phyloP scores from a whole-genome alignment of 2,113 vertebrate genomes.

The Garra rufa region DNA sequence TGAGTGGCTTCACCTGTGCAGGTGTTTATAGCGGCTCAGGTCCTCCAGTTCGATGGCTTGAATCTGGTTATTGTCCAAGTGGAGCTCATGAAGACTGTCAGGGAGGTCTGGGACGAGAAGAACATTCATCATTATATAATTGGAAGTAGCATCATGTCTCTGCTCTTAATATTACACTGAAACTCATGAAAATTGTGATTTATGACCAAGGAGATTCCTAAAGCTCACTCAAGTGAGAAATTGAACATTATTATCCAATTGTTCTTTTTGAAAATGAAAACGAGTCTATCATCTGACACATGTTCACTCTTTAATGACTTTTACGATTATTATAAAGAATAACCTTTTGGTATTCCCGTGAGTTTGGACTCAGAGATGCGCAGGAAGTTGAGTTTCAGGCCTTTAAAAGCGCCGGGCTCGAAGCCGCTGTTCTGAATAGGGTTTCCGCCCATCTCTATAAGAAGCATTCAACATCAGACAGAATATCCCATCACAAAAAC shows the following conservation, averaged over 20 bases:
- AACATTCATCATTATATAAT: background rate
- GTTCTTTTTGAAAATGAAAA: background rate
- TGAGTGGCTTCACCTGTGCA: constrained; percentile 77
- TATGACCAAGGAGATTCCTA: background rate
- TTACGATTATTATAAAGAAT: constrained; percentile 12
- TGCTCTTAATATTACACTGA: background rate
- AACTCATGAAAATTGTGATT: constrained; percentile 5
- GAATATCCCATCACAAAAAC: constrained; percentile 55
- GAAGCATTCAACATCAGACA: constrained; percentile 58
- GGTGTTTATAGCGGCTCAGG: constrained; percentile 83
- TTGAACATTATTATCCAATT: background rate
- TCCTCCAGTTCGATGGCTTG: constrained; percentile 88
- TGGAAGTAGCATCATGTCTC: background rate
- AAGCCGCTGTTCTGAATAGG: constrained; percentile 90
- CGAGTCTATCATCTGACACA: background rate
- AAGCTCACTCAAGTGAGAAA: constrained; percentile 22
- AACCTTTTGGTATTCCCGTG: constrained; percentile 91
- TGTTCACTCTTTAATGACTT: background rate
- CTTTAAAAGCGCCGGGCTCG: constrained; percentile 89
- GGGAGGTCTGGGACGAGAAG: constrained; percentile 79
- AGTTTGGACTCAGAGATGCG: constrained; percentile 90
- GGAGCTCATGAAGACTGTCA: constrained; percentile 85
- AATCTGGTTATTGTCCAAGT: constrained; percentile 89
- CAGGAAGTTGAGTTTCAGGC: constrained; percentile 88
- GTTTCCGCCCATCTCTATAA: constrained; percentile 90